phyloP scores from a whole-genome alignment of 2,888 invertebrate genomes.

The Agrypnus murinus region DNA sequence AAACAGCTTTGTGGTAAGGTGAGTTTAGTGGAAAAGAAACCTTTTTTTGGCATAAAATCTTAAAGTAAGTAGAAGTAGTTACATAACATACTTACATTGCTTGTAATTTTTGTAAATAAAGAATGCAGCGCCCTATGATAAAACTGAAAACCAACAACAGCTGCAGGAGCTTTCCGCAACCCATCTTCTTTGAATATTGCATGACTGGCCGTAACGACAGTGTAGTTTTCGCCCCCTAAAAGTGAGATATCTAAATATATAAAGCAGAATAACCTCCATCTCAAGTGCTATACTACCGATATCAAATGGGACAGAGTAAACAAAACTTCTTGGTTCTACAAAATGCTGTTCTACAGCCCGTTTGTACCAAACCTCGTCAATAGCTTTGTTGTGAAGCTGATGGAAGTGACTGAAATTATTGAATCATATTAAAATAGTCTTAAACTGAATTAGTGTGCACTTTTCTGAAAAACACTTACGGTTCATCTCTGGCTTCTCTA shows the following conservation, averaged over 20 bases:
- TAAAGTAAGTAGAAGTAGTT: too few species aligned
- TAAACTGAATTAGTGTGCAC: too few species aligned
- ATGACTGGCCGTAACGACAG: slow-evolving; percentile 89
- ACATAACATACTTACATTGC: slow-evolving; percentile 78
- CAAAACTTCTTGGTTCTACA: slow-evolving; percentile 84
- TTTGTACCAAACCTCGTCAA: slow-evolving; percentile 92
- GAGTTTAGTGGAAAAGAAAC: too few species aligned
- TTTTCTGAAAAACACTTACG: slow-evolving; percentile 55
- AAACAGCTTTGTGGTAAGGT: too few species aligned
- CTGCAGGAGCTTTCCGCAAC: slow-evolving; percentile 76
- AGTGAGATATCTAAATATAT: background rate
- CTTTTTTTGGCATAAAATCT: too few species aligned
- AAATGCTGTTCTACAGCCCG: slow-evolving; percentile 91
- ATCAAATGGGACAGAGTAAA: slow-evolving; percentile 86
- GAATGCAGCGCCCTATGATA: slow-evolving; percentile 85
- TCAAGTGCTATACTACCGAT: slow-evolving; percentile 71
- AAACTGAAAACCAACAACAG: slow-evolving; percentile 88
- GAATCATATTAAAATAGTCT: background rate
- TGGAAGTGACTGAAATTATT: slow-evolving; percentile 79
- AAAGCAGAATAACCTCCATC: background rate
- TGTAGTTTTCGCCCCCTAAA: slow-evolving; percentile 71
- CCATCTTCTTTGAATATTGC: slow-evolving; percentile 81
- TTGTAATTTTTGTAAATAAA: slow-evolving; percentile 88
- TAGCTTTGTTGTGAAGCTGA: slow-evolving; percentile 83
- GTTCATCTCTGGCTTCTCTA: slow-evolving; percentile 56